These are phyloP conservation scores for Colius striatus DNA, from an alignment of 2,113 vertebrate genomes.

Conservation along the genomic window DNA sequence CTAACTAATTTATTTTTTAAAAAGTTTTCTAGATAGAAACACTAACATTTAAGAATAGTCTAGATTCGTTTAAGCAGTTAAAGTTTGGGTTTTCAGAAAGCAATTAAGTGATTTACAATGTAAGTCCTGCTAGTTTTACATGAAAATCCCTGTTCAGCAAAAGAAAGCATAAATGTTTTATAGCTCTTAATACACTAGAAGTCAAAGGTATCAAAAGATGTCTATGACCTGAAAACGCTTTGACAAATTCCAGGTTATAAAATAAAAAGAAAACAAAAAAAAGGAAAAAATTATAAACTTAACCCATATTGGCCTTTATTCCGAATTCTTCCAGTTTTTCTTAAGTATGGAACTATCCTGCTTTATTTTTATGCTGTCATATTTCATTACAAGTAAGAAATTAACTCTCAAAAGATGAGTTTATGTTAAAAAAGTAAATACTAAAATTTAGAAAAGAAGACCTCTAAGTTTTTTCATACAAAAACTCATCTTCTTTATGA, in stretches of 20 bases:
- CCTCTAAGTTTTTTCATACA: not conserved
- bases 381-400: not conserved
- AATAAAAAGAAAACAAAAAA: not conserved
- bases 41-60: not conserved
- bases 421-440: not conserved
- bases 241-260: not conserved
- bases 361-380: not conserved
- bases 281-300: not conserved
- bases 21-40: not conserved
- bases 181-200: not conserved
- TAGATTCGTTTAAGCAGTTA: not conserved
- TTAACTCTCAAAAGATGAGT: not conserved
- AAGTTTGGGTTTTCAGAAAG: not conserved
- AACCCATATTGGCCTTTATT: not conserved
- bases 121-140: not conserved
- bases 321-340: not conserved
- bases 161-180: not conserved
- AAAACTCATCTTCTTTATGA: not conserved
- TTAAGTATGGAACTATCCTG: not conserved
- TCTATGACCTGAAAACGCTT: not conserved
- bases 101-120: not conserved
- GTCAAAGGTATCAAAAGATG: not conserved
- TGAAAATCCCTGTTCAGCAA: not conserved
- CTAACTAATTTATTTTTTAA: not conserved
- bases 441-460: not conserved